A percentile compares a stretch with the other conserved stretches of the same genome.
These are phyloP conservation scores for Pipra filicauda DNA, from an alignment of 2,113 vertebrate species.

Conservation along the genomic window DNA sequence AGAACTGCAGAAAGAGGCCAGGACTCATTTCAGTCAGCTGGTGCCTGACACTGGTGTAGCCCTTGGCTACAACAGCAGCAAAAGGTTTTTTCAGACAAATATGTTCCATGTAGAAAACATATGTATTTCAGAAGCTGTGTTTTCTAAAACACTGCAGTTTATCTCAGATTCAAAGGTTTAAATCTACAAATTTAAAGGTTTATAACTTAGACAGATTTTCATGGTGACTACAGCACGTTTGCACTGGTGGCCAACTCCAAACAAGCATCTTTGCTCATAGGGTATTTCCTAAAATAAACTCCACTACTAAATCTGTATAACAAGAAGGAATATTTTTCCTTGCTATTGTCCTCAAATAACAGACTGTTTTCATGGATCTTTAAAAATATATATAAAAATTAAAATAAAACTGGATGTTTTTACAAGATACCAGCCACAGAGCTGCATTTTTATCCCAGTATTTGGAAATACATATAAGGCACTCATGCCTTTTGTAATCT, in stretches of 20 bases:
- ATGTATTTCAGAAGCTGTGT: not conserved
- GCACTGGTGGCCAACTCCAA: not conserved
- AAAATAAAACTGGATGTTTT: not conserved
- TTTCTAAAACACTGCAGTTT: not conserved
- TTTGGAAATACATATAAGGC: not conserved
- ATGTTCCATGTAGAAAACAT: fast-evolving
- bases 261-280: fast-evolving
- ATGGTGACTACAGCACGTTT: not conserved
- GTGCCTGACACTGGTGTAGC: not conserved
- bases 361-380: not conserved
- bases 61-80: not conserved
- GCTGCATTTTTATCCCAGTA: not conserved
- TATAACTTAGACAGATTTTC: not conserved
- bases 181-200: not conserved
- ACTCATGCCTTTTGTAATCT: not conserved
- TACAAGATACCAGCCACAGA: not conserved
- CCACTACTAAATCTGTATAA: not conserved
- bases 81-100: not conserved
- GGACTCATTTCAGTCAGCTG: not conserved
- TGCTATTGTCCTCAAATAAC: not conserved
- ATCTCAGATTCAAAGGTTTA: not conserved
- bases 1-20: not conserved
- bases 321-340: not conserved
- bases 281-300: not conserved
- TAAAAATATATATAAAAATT: not conserved